phyloP scores from a whole-genome alignment of 2,113 vertebrate species.

The Tamias sibiricus region DNA sequence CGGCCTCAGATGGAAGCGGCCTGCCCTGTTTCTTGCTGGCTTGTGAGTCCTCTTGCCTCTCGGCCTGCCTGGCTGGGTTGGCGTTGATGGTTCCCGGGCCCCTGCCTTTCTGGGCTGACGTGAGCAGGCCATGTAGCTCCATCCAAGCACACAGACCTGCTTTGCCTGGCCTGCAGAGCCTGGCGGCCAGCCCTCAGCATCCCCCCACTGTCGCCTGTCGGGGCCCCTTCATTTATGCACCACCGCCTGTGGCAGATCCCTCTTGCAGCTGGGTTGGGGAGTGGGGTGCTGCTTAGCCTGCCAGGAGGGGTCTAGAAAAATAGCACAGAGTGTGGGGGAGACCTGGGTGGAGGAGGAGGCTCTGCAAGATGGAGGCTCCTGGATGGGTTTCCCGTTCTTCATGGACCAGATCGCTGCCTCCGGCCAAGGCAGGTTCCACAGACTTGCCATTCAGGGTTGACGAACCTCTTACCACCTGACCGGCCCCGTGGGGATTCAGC shows the following conservation, averaged over 20 bases:
- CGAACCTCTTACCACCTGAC: not conserved
- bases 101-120: conserved; percentile 62
- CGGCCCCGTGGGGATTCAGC: not conserved
- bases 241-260: not conserved
- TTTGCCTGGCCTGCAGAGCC: not conserved
- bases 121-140: conserved; percentile 45
- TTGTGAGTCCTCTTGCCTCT: not conserved
- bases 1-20: not conserved
- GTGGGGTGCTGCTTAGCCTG: not conserved
- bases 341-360: not conserved
- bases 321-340: not conserved
- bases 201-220: not conserved
- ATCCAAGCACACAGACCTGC: conserved; percentile 29
- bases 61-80: not conserved
- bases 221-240: not conserved
- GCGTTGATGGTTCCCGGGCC: not conserved
- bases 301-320: not conserved
- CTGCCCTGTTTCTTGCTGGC: not conserved
- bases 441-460: not conserved
- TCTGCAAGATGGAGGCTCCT: not conserved
- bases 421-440: not conserved
- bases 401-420: not conserved
- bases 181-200: conserved; percentile 46
- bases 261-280: not conserved
- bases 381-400: no score